Base-by-base conservation (phyloP, 2,888 invertebrate genomes). In the Hypomecis atomaria region DNA sequence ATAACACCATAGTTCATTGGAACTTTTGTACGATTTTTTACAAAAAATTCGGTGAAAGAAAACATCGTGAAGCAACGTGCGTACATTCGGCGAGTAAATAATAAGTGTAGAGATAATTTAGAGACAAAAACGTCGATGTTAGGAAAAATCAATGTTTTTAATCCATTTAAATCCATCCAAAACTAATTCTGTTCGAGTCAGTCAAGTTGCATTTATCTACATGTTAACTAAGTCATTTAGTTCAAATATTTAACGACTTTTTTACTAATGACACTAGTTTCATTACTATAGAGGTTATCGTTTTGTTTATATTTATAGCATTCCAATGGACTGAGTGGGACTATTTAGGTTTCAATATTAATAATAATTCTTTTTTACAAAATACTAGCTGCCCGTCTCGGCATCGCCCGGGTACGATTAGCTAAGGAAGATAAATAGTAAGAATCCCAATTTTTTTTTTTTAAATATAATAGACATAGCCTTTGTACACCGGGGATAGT, bases 241-340 rank as follows among this genome's bases (percentile, higher is more conserved):
- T 57, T 52, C 23, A 37, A 23, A 56, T 63, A 59, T 49, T 57
- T 58, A 43, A 58, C 34, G 48, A 49, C 44, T 54, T 50, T 45
- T 63, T 59, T 43, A 54, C 44, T 55, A 50, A 59, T 59, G 59
- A 33, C 44, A 34, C 54, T 23, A 38, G 44, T 50, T n/a, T n/a
- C 54, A 38, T 64, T 64, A 59, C 44, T 44, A 55, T 59, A 59
- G 50, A 55, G 5, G 9, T 54, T 59, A 55, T 55, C 23, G 34
- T 11, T 37, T 44, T 53, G 38, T 62, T 58, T 53, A 53, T 43
- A 6, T 23, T 57, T 23, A 4, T 37, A 9, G 9, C 59, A 54
- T 54, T 38, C 52, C 40, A 9, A 55, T 55, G 13, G 9, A 6
- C 34, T 44, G 44, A 37, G 34, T 57, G 9, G n/a, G 45, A 45